These are phyloP conservation scores for Melanotus villosus DNA, from an alignment of 2,888 invertebrate genomes.

Conservation along the genomic window DNA sequence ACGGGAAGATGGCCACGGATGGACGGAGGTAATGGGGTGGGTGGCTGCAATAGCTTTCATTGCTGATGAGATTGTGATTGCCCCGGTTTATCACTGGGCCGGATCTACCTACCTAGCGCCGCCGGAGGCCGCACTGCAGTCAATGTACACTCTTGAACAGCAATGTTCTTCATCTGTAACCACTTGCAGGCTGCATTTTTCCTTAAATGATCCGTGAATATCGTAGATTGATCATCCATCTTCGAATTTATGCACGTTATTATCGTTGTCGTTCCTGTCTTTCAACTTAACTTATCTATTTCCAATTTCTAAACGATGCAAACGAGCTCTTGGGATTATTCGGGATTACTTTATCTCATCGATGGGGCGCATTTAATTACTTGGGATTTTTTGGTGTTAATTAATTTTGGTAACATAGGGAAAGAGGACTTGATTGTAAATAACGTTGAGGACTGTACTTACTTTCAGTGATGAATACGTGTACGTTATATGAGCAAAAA, in stretches of 20 bases:
- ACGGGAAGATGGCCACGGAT: conserved; percentile 43
- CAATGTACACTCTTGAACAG: conserved; percentile 50
- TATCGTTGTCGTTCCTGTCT: too few species aligned
- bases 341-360: too few species aligned
- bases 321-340: too few species aligned
- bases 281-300: too few species aligned
- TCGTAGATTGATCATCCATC: too few species aligned
- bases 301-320: too few species aligned
- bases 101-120: conserved; percentile 58
- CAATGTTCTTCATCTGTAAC: conserved; percentile 31
- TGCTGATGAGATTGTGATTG: conserved; percentile 67
- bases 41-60: conserved; percentile 64
- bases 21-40: conserved; percentile 57
- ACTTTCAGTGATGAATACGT: background rate
- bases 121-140: conserved; percentile 59
- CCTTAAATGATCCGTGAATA: background rate
- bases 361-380: too few species aligned
- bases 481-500: conserved; percentile 23
- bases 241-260: too few species aligned
- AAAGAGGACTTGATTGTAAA: too few species aligned
- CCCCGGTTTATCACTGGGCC: conserved; percentile 64
- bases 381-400: too few species aligned
- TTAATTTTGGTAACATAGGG: too few species aligned
- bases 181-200: conserved; percentile 2
- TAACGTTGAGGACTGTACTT: background rate